phyloP scores from a whole-genome alignment of 2,797 vertebrate genomes.

The Botia almorhae region DNA sequence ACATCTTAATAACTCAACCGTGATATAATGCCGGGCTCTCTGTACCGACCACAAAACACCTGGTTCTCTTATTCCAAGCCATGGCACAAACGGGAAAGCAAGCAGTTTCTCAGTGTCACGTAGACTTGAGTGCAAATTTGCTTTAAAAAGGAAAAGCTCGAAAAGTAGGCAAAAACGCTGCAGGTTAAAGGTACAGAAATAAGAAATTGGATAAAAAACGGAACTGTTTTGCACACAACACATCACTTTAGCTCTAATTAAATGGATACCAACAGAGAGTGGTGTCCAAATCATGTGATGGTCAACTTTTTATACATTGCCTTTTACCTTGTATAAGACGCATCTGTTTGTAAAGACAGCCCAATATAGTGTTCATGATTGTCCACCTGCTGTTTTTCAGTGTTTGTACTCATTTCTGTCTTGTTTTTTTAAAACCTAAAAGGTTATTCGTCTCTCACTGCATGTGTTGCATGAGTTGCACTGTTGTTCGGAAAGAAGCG shows the following conservation, averaged over 20 bases:
- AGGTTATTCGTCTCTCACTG: conserved; percentile 91
- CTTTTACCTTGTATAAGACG: conserved; percentile 92
- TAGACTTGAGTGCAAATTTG: conserved; percentile 92
- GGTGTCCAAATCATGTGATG: conserved; percentile 83
- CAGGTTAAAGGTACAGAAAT: conserved; percentile 72
- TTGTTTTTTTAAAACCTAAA: conserved; percentile 79
- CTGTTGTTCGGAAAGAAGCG: conserved; percentile 83
- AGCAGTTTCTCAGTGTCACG: conserved; percentile 95
- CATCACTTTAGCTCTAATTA: conserved; percentile 88
- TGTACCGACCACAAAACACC: conserved; percentile 76
- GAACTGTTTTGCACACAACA: conserved; percentile 99
- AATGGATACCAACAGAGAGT: conserved; percentile 88
- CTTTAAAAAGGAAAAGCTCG: conserved; percentile 81
- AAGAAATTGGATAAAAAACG: conserved; percentile 70
- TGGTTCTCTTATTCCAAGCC: conserved; percentile 91
- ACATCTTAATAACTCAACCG: not conserved
- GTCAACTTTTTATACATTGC: conserved; percentile 99
- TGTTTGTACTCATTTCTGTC: conserved; percentile 88
- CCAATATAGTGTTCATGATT: conserved; percentile 92
- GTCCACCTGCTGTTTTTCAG: conserved; percentile 86
- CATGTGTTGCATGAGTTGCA: conserved; percentile 99
- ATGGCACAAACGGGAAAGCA: conserved; percentile 92
- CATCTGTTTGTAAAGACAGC: conserved; percentile 94
- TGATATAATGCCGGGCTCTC: conserved; percentile 47
- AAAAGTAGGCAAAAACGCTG: conserved; percentile 66